Percentiles rank a stretch among this genome's conserved stretches.
phyloP scores from a whole-genome alignment of 2,113 vertebrate species.

The Peromyscus polionotus region DNA sequence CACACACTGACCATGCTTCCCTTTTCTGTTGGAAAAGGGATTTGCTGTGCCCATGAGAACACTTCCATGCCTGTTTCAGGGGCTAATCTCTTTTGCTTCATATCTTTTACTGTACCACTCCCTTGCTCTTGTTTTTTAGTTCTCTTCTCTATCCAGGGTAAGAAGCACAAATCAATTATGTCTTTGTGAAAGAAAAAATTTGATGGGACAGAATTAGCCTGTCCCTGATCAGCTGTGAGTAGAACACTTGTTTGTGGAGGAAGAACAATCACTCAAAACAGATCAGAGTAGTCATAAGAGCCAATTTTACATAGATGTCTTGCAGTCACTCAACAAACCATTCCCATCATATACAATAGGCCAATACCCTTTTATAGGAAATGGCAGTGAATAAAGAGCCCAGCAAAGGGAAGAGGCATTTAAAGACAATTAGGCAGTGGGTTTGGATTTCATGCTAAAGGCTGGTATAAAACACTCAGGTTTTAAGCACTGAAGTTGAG shows the following conservation, averaged over 20 bases:
- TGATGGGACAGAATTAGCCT: background rate
- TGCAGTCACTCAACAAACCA: background rate
- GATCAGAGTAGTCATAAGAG: background rate
- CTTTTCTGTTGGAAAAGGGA: background rate
- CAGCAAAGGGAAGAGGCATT: background rate
- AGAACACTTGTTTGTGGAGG: constrained; percentile 11
- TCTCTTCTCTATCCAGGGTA: background rate
- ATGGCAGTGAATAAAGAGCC: background rate
- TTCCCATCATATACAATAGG: background rate
- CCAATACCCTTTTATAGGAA: background rate
- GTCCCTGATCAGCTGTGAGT: background rate
- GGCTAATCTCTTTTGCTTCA: background rate
- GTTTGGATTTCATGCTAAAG: background rate
- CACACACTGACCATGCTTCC: background rate
- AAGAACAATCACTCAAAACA: background rate
- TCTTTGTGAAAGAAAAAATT: background rate
- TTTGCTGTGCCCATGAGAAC: background rate
- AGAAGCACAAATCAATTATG: constrained; percentile 23
- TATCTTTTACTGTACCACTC: background rate
- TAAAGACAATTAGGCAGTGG: background rate
- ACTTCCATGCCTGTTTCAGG: background rate
- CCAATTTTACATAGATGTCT: constrained; percentile 11
- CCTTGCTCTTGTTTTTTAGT: background rate
- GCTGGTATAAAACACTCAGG: background rate
- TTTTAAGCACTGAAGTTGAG: background rate